A percentile compares a stretch with the other conserved stretches of the same genome.
These are phyloP conservation scores for Carcinoscorpius rotundicauda DNA, from an alignment of 1,140 invertebrate genomes.

Conservation along the genomic window DNA sequence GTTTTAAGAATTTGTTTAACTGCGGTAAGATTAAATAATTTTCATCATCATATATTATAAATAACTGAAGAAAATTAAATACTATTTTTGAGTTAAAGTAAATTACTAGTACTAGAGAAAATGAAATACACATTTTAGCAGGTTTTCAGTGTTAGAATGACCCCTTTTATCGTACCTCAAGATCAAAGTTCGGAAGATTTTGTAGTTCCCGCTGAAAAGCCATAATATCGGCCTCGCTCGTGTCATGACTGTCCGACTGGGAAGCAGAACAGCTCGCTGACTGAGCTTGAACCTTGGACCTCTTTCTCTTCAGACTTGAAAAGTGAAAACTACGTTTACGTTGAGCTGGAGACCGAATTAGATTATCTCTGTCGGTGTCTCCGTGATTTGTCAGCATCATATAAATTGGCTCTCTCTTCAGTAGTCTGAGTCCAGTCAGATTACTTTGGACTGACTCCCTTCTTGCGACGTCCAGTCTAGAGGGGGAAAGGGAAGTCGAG, in stretches of 20 bases:
- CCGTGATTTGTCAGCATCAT: background rate
- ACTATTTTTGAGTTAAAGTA: no score
- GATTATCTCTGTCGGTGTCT: background rate
- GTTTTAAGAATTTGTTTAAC: no score
- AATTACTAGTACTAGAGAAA: no score
- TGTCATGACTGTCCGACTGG: slow-evolving; percentile 4
- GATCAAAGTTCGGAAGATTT: slow-evolving; percentile 37
- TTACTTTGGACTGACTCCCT: slow-evolving; percentile 3
- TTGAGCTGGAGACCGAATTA: background rate
- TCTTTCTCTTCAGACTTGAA: slow-evolving; percentile 25
- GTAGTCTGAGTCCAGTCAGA: background rate
- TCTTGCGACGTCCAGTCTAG: slow-evolving; percentile 1
- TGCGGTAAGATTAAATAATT: no score
- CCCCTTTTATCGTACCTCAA: background rate
- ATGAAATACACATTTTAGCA: no score
- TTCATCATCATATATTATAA: no score
- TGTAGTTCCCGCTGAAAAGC: slow-evolving; percentile 42
- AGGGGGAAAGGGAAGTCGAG: slow-evolving; percentile 5
- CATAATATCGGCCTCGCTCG: slow-evolving; percentile 37
- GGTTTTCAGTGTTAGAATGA: no score
- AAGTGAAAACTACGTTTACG: slow-evolving; percentile 25
- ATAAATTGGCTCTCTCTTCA: background rate
- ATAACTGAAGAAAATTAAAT: no score
- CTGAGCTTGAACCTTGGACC: slow-evolving; percentile 22
- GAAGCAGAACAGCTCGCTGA: slow-evolving; percentile 4